Evolutionary conservation across 2,113 vertebrate species (phyloP), one percentile per base, ranked within the genome.

Genomic region (Catharus minimus): DNA sequence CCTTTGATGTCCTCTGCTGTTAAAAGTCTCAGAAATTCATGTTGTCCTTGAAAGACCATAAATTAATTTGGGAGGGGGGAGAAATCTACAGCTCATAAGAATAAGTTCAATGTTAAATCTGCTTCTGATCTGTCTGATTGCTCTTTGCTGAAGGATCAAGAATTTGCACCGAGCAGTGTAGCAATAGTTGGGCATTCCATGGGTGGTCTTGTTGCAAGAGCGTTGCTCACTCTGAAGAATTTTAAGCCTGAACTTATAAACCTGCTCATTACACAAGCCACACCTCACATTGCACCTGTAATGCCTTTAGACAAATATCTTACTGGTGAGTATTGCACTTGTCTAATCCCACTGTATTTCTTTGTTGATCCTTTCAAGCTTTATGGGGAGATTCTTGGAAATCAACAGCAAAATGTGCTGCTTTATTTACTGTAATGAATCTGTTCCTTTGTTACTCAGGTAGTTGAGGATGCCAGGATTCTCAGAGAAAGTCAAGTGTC

Each of bases 161-260:
- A 98, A 46, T 97, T 95, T 72, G 98, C 98, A 46, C 99, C 99
- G 0, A 97, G 90, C 83, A 98, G 98, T 47, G 98, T 99, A 86
- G 98, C 98, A 28, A 97, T 99, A 43, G 98, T 99, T 21, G 99
- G 99, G 23, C 99, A 99, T 96, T 99, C 99, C 66, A 99, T 99
- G 99, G 99, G 99, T n/a, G 99, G 99, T 30, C 98, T 99, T 78
- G 97, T 99, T 92, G 99, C 99, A 69, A 98, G 99, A 91, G 99
- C 99, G 0, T 96, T 99, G 74, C 98, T 99, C 93, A 99, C 98
- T 15, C 83, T 99, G 88, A 99, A 98, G 74, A 98, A 98, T 79
- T 99, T 99, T 95, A 99, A 98, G 89, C 96, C 98, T 30, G 97
- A 97, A 10, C 97, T 99, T 79, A 98, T 99, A 93, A 99, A 97